Conservation (phyloP, 2,888 invertebrate genomes). For the Zhuqinia jingwanae region DNA sequence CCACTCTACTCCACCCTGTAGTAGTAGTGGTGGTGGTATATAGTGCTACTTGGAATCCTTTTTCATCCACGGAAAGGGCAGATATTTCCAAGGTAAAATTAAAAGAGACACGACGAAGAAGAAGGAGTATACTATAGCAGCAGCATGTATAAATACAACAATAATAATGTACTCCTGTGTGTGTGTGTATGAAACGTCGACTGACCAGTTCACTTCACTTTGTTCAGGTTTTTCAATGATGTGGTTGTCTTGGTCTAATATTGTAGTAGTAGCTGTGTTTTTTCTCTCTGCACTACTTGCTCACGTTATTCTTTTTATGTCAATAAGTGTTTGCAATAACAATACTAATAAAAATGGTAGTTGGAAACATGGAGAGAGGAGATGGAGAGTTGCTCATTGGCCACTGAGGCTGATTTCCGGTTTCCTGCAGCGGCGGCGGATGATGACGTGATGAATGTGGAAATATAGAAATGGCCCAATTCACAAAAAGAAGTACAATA, state of each 20-base stretch:
- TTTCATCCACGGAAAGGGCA: no score
- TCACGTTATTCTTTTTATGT: not conserved
- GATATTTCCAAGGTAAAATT: no score
- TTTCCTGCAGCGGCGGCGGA: conserved; percentile 36
- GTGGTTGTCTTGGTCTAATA: not conserved
- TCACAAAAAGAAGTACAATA: no score
- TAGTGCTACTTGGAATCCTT: no score
- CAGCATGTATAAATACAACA: not conserved
- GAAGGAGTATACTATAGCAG: not conserved
- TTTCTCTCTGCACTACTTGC: not conserved
- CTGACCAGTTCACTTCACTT: conserved; percentile 10
- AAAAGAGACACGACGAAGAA: not conserved
- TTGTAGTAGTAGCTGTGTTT: not conserved
- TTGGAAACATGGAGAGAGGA: not conserved
- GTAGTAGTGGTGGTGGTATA: not conserved
- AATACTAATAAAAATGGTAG: not conserved
- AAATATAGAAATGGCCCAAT: not conserved
- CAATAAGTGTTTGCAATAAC: not conserved
- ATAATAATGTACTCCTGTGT: not conserved
- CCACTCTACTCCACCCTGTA: conserved; percentile 29
- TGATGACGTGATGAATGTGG: not conserved
- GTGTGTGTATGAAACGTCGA: not conserved
- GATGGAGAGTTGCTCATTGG: conserved; percentile 28
- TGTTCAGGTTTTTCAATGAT: not conserved
- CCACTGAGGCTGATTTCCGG: conserved; percentile 40